Conservation (phyloP, 2,888 invertebrate genomes). For the Antheraea assamensis region DNA sequence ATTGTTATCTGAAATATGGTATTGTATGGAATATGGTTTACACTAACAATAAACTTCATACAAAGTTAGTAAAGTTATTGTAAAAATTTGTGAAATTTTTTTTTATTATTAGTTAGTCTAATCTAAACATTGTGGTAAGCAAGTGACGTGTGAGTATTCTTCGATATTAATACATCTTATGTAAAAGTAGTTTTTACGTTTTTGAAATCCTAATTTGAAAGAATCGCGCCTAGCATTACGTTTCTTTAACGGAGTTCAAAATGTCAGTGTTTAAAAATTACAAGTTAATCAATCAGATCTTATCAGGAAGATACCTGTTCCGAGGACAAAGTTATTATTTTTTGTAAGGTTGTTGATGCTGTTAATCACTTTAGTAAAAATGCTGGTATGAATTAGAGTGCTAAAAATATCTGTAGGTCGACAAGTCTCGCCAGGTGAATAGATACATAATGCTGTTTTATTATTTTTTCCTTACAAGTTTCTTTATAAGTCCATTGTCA, state of each 20-base stretch:
- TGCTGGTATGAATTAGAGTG: not conserved
- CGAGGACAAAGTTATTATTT: slow-evolving; percentile 4
- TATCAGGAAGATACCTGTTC: not conserved
- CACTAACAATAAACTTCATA: no score
- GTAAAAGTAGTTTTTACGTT: not conserved
- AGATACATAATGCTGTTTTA: not conserved
- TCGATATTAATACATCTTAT: not conserved
- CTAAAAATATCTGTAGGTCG: not conserved
- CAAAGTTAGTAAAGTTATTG: no score
- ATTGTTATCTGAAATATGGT: no score
- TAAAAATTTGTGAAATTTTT: no score
- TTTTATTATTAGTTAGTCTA: no score
- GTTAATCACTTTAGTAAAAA: not conserved
- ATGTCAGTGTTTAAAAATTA: not conserved
- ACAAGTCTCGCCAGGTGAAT: not conserved
- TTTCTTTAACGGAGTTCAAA: not conserved
- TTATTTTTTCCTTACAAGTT: not conserved
- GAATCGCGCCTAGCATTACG: not conserved
- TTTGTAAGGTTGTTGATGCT: slow-evolving; percentile 1
- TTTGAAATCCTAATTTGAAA: no score
- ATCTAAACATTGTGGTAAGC: no score
- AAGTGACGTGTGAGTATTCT: not conserved
- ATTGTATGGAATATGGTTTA: no score
- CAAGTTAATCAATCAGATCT: not conserved
- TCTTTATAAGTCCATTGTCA: not conserved